These are phyloP conservation scores for Pogonocherus hispidulus DNA, from an alignment of 2,888 invertebrate genomes.

Conservation along the genomic window DNA sequence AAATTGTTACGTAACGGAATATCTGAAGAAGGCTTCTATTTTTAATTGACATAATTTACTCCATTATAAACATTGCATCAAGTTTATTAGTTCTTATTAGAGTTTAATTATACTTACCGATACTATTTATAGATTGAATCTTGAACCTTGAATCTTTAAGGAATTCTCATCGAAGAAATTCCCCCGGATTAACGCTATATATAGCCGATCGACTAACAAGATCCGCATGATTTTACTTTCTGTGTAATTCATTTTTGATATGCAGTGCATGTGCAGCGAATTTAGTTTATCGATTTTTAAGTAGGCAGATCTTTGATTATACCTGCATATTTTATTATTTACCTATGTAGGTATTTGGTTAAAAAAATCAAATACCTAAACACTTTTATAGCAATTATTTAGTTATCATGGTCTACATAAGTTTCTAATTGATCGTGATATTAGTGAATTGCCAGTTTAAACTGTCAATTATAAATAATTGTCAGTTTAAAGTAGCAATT, in stretches of 20 bases:
- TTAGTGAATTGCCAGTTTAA: no score
- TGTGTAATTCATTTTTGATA: no score
- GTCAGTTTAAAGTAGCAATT: no score
- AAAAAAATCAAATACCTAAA: no score
- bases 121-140: background rate
- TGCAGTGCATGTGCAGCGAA: no score
- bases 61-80: background rate
- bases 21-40: background rate
- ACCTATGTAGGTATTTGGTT: no score
- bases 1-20: background rate
- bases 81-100: background rate
- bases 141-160: background rate
- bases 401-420: no score
- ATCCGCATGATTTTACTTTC: background rate
- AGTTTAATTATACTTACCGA: background rate
- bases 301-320: background rate
- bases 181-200: background rate
- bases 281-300: no score
- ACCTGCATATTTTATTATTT: background rate
- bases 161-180: slow-evolving; percentile 1
- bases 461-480: no score
- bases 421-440: no score
- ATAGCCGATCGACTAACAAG: background rate
- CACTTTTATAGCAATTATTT: no score
- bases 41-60: slow-evolving; percentile 2